phyloP scores from a whole-genome alignment of 2,888 invertebrate genomes.

The Azorinus chamasolen region DNA sequence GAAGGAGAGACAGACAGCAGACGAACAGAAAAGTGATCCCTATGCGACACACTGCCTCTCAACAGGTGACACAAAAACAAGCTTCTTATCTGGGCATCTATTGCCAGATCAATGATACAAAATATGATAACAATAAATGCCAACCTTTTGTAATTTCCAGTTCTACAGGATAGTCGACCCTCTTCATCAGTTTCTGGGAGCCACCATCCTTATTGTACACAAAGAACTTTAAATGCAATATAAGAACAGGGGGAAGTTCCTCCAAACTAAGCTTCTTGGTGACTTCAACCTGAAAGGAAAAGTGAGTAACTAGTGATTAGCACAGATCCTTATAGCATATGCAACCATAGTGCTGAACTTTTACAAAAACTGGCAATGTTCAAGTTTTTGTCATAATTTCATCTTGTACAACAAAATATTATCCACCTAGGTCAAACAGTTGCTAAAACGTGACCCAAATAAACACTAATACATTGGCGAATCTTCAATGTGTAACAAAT shows the following conservation, averaged over 20 bases:
- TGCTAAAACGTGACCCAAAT: background rate
- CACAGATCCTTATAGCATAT: too few relatives aligned
- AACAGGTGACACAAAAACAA: too few relatives aligned
- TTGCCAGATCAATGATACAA: too few relatives aligned
- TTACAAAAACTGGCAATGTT: background rate
- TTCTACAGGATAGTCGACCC: conserved; percentile 91
- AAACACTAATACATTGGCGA: too few relatives aligned
- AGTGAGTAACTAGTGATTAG: too few relatives aligned
- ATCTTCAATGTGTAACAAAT: too few relatives aligned
- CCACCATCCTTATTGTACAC: conserved; percentile 93
- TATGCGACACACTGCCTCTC: too few relatives aligned
- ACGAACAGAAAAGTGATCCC: too few relatives aligned
- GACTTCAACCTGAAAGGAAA: conserved; percentile 10
- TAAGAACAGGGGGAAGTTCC: conserved; percentile 94
- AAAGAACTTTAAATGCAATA: conserved; percentile 98
- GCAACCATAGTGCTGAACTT: too few relatives aligned
- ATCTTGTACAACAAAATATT: background rate
- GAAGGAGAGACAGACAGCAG: too few relatives aligned
- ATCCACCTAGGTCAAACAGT: background rate
- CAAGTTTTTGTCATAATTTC: background rate
- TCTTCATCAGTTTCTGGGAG: conserved; percentile 96
- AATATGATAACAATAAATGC: too few relatives aligned
- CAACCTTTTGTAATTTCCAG: conserved; percentile 92
- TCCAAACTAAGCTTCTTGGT: conserved; percentile 91
- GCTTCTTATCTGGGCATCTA: too few relatives aligned